Base-by-base conservation (phyloP, 1,140 invertebrate genomes). In the Drosophila nebulosa region DNA sequence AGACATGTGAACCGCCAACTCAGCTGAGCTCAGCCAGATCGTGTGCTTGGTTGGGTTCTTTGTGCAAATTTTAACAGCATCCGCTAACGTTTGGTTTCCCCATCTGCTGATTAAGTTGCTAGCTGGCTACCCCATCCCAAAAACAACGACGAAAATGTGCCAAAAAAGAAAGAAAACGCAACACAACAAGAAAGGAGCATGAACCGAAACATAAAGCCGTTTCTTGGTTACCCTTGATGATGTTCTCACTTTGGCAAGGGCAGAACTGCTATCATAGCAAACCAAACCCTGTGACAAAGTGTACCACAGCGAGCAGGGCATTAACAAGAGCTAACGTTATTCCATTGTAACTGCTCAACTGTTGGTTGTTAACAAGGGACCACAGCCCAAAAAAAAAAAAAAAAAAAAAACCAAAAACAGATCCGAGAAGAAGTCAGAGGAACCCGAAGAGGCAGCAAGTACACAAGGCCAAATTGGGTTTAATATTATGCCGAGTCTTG, bases 361-460 rank as follows among this genome's bases (percentile, higher is more conserved):
- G 81, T 86, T 78, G 57, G 81, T 81, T 81, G 81, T 85, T 85
- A 85, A 85, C 81, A 86, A 86, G 81, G 74, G 81, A 74, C 73
- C 64, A 60, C 73, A 67, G 74, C 74, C 77, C 65, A 46, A 79
- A 66, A 72, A 57, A 32, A 52, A 74, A 10, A 18, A 56, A 57
- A 6, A 9, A 42, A 1, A 42, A 42, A 12, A 35, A 12, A 1
- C 0, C 2, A 18, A 18, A 46, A 46, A 52, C 35, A 39, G 35
- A 16, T n/a, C 24, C 30, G n/a, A n/a, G n/a, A n/a, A n/a, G n/a
- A n/a, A n/a, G n/a, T n/a, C n/a, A 72, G 77, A 57, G 30, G 60
- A 65, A 76, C 65, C 74, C 72, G 63, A 78, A 74, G 66, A 69
- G 63, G 5, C 2, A 21, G 39, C 65, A 68, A 70, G 9, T 32